Percentiles rank a stretch among this genome's conserved stretches.
These are phyloP conservation scores for Amazona guildingii DNA, from an alignment of 2,113 vertebrate genomes.

Conservation along the genomic window DNA sequence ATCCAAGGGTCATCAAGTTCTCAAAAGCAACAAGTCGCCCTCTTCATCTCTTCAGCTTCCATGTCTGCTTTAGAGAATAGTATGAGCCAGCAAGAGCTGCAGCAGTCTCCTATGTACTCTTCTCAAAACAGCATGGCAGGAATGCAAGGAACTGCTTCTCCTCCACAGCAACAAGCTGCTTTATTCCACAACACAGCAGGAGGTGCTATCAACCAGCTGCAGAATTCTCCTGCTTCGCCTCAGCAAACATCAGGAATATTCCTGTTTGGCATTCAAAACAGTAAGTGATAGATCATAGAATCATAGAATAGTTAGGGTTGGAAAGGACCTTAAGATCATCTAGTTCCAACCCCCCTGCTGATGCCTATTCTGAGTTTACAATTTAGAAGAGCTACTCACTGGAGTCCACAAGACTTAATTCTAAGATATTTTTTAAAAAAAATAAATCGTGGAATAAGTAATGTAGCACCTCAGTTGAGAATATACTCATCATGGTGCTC, in stretches of 20 bases:
- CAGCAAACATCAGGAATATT: constrained; percentile 90
- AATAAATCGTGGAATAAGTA: neutral
- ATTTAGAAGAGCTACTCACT: neutral
- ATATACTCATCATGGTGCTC: neutral
- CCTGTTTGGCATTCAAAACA: constrained; percentile 94
- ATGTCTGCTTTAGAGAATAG: constrained; percentile 88
- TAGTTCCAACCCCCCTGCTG: too few relatives aligned
- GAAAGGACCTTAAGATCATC: too few relatives aligned
- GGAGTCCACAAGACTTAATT: neutral
- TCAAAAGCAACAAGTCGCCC: constrained; percentile 87
- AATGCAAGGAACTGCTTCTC: constrained; percentile 86
- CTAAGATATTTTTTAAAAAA: neutral
- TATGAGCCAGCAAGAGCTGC: constrained; percentile 86
- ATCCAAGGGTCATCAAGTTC: constrained; percentile 79
- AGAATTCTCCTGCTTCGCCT: constrained; percentile 81
- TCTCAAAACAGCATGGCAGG: constrained; percentile 84
- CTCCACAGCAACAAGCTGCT: constrained; percentile 86
- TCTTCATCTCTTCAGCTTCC: constrained; percentile 90
- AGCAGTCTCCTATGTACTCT: constrained; percentile 87
- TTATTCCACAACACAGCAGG: constrained; percentile 87
- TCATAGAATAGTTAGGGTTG: too few relatives aligned
- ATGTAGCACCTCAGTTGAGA: neutral
- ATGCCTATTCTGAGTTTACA: neutral
- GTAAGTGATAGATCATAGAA: constrained; percentile 74
- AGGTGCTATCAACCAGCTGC: constrained; percentile 85